Conservation (phyloP, 2,113 vertebrate species). For the Podarcis muralis region DNA sequence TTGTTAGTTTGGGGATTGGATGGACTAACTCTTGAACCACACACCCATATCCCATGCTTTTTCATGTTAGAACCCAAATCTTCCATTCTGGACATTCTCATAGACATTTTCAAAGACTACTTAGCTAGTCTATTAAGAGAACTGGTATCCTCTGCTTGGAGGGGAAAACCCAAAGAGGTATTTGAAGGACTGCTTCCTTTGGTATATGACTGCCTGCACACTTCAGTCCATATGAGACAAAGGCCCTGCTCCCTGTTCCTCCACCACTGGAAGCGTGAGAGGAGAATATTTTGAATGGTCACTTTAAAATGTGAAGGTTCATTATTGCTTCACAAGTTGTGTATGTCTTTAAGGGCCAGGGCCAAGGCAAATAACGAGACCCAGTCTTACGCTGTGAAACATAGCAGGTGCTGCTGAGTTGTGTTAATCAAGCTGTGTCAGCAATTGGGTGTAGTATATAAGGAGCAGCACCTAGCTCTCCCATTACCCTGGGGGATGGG, state of each 20-base stretch:
- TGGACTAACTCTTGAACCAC: not conserved
- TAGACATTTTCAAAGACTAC: constrained; percentile 69
- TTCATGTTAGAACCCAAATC: constrained; percentile 71
- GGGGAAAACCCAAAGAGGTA: no score
- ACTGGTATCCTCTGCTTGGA: not conserved
- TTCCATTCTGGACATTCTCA: constrained; percentile 78
- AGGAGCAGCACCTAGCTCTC: no score
- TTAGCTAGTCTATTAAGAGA: not conserved
- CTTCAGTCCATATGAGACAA: no score
- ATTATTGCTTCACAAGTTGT: no score
- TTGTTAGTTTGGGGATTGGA: not conserved
- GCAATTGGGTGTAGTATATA: no score
- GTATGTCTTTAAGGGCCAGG: no score
- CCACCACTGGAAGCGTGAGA: not conserved
- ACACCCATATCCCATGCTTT: constrained; percentile 48
- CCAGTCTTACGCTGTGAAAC: no score
- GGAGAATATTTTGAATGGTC: not conserved
- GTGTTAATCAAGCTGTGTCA: no score
- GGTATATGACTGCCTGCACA: not conserved
- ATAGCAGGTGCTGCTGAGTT: no score
- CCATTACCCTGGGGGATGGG: no score
- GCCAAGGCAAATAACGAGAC: no score
- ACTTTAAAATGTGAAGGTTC: no score
- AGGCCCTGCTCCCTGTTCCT: not conserved
- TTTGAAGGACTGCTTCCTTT: not conserved